Evolutionary conservation across 1,140 invertebrate genomes (phyloP).

Genomic region (Choristoneura fumiferana): DNA sequence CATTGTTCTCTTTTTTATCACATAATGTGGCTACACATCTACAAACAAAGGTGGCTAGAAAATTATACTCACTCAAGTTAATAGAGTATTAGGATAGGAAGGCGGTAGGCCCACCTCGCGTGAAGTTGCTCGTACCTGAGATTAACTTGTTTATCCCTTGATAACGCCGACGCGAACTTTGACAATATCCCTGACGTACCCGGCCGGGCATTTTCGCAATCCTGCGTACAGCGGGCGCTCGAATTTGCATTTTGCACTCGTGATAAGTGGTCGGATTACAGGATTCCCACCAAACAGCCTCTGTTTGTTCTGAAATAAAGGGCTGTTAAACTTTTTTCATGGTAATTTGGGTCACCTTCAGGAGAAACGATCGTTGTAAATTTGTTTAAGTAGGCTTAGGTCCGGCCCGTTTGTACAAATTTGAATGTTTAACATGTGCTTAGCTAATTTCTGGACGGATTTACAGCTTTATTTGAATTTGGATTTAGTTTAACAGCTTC

Average conservation of each 20-base stretch:
- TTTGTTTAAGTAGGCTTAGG: slow-evolving; percentile 74
- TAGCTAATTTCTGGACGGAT: slow-evolving; percentile 35
- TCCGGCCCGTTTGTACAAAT: slow-evolving; percentile 49
- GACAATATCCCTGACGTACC: slow-evolving; percentile 63
- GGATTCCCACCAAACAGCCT: slow-evolving; percentile 72
- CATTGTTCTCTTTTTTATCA: too few relatives aligned
- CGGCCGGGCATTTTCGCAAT: slow-evolving; percentile 62
- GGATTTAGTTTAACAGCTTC: neutral
- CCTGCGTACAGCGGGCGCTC: slow-evolving; percentile 54
- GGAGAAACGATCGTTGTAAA: slow-evolving; percentile 68
- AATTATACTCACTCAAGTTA: slow-evolving; percentile 10
- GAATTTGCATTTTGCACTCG: slow-evolving; percentile 78
- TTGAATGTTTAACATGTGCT: slow-evolving; percentile 39
- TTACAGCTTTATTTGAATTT: slow-evolving; percentile 8
- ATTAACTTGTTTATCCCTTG: slow-evolving; percentile 47
- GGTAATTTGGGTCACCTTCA: slow-evolving; percentile 76
- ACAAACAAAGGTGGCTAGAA: neutral
- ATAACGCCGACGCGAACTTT: slow-evolving; percentile 51
- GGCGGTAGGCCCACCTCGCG: slow-evolving; percentile 22
- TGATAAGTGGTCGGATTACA: slow-evolving; percentile 77
- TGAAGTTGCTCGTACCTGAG: slow-evolving; percentile 37
- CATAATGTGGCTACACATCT: too few relatives aligned
- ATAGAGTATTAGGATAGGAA: slow-evolving; percentile 1
- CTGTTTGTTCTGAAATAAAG: slow-evolving; percentile 77
- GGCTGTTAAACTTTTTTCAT: slow-evolving; percentile 78